Evolutionary conservation across 2,113 vertebrate species (phyloP).

Genomic region (Chloropsis hardwickii): DNA sequence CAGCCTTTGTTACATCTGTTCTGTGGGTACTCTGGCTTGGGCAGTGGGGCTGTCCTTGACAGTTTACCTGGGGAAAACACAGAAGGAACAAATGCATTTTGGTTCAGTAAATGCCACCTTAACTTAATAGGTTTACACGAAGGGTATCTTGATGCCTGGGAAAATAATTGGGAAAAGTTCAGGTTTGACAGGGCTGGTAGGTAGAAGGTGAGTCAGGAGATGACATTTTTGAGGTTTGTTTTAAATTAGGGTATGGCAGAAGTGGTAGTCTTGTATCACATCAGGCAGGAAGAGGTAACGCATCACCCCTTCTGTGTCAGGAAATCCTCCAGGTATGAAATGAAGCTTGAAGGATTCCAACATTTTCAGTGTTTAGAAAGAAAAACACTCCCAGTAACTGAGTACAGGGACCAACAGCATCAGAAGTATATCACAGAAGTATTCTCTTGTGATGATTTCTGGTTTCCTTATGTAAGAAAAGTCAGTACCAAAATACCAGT

Average conservation of each 20-base stretch:
- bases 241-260: neutral
- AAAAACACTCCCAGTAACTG: neutral
- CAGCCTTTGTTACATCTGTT: neutral
- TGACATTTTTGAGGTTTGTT: conserved; percentile 16
- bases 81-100: neutral
- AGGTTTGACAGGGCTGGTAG: neutral
- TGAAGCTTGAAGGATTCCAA: neutral
- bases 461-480: neutral
- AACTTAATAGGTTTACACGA: neutral
- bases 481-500: neutral
- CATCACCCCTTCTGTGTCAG: neutral
- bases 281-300: conserved; percentile 14
- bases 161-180: neutral
- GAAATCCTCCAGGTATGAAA: conserved; percentile 25
- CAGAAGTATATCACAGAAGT: neutral
- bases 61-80: neutral
- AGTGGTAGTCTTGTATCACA: neutral
- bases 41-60: neutral
- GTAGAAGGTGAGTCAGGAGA: neutral
- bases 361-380: neutral
- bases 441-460: neutral
- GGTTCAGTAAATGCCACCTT: neutral
- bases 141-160: neutral
- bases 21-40: neutral
- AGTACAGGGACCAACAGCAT: neutral